A percentile compares a stretch with the other conserved stretches of the same genome.
Evolutionary conservation across 2,113 vertebrate species (phyloP).

Genomic region (Epinephelus cyanopodus): DNA sequence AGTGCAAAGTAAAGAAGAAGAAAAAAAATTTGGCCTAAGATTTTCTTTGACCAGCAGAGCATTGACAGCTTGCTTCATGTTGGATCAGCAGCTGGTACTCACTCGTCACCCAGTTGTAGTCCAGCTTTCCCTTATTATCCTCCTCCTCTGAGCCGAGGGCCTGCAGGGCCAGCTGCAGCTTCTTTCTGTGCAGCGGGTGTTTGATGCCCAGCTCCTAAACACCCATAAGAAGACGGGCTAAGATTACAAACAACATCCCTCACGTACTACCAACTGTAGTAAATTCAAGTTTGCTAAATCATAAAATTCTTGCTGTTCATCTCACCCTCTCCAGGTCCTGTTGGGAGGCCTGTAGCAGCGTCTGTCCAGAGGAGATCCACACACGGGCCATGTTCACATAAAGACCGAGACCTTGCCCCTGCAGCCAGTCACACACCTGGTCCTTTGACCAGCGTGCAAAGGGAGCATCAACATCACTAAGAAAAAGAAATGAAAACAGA

Average conservation of each 20-base stretch:
- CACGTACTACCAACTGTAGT: background rate
- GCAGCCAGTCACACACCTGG: conserved; percentile 96
- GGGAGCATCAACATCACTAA: conserved; percentile 94
- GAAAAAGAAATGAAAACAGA: background rate
- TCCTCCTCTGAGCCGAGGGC: conserved; percentile 97
- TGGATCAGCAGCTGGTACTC: conserved; percentile 69
- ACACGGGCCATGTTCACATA: conserved; percentile 90
- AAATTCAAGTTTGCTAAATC: background rate
- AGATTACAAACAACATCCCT: conserved; percentile 2
- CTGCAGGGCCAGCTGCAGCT: conserved; percentile 96
- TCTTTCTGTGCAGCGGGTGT: conserved; percentile 94
- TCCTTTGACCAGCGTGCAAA: conserved; percentile 98
- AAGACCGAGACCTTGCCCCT: conserved; percentile 93
- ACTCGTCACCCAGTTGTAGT: conserved; percentile 99
- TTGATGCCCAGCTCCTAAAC: conserved; percentile 96
- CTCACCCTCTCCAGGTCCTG: conserved; percentile 97
- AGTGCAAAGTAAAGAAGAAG: background rate
- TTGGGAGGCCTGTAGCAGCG: conserved; percentile 95
- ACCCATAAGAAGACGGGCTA: background rate
- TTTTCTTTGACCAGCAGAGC: background rate
- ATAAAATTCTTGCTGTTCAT: background rate
- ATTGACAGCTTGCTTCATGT: background rate
- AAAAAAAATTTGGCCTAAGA: background rate
- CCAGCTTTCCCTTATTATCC: conserved; percentile 93
- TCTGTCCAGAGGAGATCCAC: conserved; percentile 96